Percentiles rank a stretch among this genome's conserved stretches.
These are phyloP conservation scores for Gambusia holbrooki DNA, from an alignment of 2,113 vertebrate species.

Conservation along the genomic window DNA sequence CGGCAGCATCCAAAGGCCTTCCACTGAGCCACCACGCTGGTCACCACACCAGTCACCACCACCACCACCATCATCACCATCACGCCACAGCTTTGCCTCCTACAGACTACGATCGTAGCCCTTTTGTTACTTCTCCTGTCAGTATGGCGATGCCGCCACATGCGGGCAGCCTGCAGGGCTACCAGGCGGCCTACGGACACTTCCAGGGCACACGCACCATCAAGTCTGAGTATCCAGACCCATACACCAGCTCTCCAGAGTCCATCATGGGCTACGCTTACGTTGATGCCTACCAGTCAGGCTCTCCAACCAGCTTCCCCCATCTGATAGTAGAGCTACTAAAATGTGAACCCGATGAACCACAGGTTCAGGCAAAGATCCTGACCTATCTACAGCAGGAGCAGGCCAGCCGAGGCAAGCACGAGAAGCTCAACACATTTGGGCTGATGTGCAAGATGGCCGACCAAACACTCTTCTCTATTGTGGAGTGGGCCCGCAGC, in stretches of 20 bases:
- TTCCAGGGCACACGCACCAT: slow-evolving; percentile 94
- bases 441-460: slow-evolving; percentile 99
- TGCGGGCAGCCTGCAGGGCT: slow-evolving; percentile 90
- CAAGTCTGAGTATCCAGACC: slow-evolving; percentile 98
- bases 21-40: slow-evolving; percentile 89
- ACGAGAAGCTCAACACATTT: slow-evolving; percentile 96
- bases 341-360: slow-evolving; percentile 97
- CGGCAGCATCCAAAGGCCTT: slow-evolving; percentile 96
- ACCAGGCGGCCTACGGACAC: slow-evolving; percentile 92
- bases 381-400: slow-evolving; percentile 95
- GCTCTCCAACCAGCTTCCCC: slow-evolving; percentile 93
- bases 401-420: slow-evolving; percentile 92
- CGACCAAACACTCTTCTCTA: slow-evolving; percentile 98
- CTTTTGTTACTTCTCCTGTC: slow-evolving; percentile 96
- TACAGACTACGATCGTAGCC: slow-evolving; percentile 96
- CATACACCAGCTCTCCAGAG: slow-evolving; percentile 96
- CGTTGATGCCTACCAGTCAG: slow-evolving; percentile 90
- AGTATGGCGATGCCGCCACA: slow-evolving; percentile 99
- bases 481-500: slow-evolving; percentile 98
- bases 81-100: slow-evolving; percentile 90
- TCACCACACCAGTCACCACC: slow-evolving; percentile 77
- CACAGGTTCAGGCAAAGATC: slow-evolving; percentile 94
- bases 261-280: slow-evolving; percentile 97
- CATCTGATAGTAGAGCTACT: slow-evolving; percentile 96
- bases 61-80: slow-evolving; percentile 75